Evolutionary conservation across 2,113 vertebrate species (phyloP), one percentile per base, ranked within the genome.

Genomic region (Vidua macroura): DNA sequence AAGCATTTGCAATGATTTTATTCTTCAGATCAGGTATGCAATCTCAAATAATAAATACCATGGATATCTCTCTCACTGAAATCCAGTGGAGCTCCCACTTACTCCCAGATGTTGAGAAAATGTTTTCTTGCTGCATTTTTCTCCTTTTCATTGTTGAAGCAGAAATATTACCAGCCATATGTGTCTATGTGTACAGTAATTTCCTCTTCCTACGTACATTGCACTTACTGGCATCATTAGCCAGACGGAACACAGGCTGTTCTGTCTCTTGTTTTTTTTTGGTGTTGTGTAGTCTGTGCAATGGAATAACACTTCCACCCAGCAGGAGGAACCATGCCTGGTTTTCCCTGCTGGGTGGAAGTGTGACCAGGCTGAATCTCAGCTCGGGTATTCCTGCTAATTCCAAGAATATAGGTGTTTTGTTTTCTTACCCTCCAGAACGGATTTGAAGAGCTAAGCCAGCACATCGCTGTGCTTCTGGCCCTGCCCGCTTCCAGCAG

Each of bases 231-330:
- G 67, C 88, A 88, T 83, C 91, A 83, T 94, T 88, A 96, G 92
- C 91, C 95, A 91, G 94, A 96, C 31, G 11, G 94, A 96, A 92
- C 53, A 48, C 94, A 93, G 67, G 59, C 95, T 94, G 91, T 86
- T 91, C 86, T 52, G 85, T 72, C 80, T 95, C 56, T 72, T 66
- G 60, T 1, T 53, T 79, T 85, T 85, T 35, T 70, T 58, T 25
- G 46, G 37, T 70, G n/a, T 25, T 67, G 53, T 73, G 10, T 66
- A 13, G 85, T 64, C 66, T 64, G 33, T 75, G 14, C 28, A 18
- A 9, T 33, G 8, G 15, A 55, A 72, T 56, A 72, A 41, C 60
- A 9, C 56, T 94, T 81, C 56, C 30, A 24, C 15, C 7, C 30
- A 72, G 48, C 64, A 84, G 37, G 48, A 60, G 8, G 52, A 85